phyloP scores from a whole-genome alignment of 2,888 invertebrate genomes.

The Nomada ruficornis region DNA sequence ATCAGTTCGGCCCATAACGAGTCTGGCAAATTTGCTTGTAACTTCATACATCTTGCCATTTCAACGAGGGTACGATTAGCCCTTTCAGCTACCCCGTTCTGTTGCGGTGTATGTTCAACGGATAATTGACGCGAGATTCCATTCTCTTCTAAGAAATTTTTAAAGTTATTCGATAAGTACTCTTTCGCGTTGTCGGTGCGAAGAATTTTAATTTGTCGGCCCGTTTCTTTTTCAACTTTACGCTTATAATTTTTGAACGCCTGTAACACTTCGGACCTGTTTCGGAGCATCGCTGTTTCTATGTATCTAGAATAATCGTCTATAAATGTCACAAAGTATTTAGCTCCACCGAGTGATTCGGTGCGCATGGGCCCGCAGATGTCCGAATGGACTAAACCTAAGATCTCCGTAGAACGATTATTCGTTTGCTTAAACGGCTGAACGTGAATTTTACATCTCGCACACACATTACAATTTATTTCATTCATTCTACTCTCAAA shows the following conservation, averaged over 20 bases:
- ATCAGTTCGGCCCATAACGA: conserved; percentile 73
- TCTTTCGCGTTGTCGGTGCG: conserved; percentile 21
- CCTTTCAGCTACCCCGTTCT: conserved; percentile 75
- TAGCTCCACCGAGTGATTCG: too few species aligned
- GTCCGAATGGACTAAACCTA: too few species aligned
- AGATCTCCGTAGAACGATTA: background rate
- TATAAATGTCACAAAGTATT: too few species aligned
- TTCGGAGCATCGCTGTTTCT: too few species aligned
- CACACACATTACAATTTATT: background rate
- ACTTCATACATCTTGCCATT: conserved; percentile 70
- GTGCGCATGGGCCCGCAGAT: too few species aligned
- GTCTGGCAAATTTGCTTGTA: conserved; percentile 60
- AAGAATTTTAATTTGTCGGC: background rate
- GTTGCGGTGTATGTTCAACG: conserved; percentile 71
- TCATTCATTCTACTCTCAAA: background rate
- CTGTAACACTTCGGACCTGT: too few species aligned
- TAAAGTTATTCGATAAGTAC: conserved; percentile 56
- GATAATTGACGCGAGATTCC: conserved; percentile 59
- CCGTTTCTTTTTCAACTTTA: background rate
- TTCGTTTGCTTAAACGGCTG: background rate
- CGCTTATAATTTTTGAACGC: too few species aligned
- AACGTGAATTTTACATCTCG: conserved; percentile 6
- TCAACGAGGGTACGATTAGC: conserved; percentile 74
- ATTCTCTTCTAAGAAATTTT: conserved; percentile 31
- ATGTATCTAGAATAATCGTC: too few species aligned